Base-by-base conservation (phyloP, 2,888 invertebrate species). In the Mythimna albipuncta region DNA sequence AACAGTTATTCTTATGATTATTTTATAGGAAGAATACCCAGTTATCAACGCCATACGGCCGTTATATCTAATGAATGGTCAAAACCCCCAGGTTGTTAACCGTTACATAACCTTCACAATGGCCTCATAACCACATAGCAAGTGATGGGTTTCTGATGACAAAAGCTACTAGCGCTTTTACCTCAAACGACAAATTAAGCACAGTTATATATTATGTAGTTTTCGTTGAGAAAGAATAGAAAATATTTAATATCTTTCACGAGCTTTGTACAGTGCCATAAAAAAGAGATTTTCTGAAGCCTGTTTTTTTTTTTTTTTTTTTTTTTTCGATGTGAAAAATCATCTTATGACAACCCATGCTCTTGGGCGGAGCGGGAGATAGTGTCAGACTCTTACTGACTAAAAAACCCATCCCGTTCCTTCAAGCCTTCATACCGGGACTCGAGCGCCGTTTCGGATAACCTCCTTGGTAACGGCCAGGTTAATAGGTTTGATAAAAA, bases 121-220 rank as follows among this genome's bases (percentile, higher is more conserved):
- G n/a, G 64, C n/a, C n/a, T 10, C 69, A 58, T 61, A 59, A 13
- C 55, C 67, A 72, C 67, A 57, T 41, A 63, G 55, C 47, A 10
- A 47, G 57, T 81, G 77, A 82, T 84, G 77, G 64, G 71, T 54
- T 73, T 82, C 71, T 77, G 66, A 81, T 65, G 77, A 81, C 69
- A 67, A 71, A 71, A 69, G 55, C n/a, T 55, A 52, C 66, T 9
- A 50, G 62, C 67, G 67, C 57, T 67, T 38, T 67, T 58, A 70
- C 69, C 73, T 26, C 35, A 61, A 61, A 63, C 10, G 38, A 0
- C 59, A 69, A 69, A 59, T 68, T 41, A 82, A 55, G 63, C 63
- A 81, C 65, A 62, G 54, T 62, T 72, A 77, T 35, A 77, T 35
- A n/a, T 50, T 19, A 74, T 57, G n/a, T 9, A 32, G 66, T 63